A percentile compares a stretch with the other conserved stretches of the same genome.
These are phyloP conservation scores for Percopsis transmontana DNA, from an alignment of 2,113 vertebrate genomes.

Conservation along the genomic window DNA sequence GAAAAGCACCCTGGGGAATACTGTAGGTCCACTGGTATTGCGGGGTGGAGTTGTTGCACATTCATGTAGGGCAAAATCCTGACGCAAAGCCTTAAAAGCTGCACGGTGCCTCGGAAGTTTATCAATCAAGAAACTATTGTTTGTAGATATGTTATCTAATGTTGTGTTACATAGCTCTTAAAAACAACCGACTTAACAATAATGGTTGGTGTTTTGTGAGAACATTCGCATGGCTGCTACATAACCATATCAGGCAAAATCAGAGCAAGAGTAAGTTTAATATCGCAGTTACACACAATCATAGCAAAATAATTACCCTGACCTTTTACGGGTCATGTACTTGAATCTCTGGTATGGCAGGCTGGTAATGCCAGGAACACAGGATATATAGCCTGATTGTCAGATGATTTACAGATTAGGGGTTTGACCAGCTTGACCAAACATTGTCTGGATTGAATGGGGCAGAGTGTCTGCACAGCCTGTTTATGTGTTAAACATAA, in stretches of 20 bases:
- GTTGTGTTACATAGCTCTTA: not conserved
- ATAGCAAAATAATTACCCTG: not conserved
- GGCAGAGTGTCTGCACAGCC: too few relatives aligned
- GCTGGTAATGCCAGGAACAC: too few relatives aligned
- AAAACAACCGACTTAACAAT: not conserved
- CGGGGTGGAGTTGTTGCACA: not conserved
- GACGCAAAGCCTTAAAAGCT: conserved; percentile 16
- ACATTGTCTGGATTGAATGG: too few relatives aligned
- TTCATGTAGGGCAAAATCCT: conserved; percentile 3
- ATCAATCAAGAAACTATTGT: conserved; percentile 36
- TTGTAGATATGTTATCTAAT: conserved; percentile 10
- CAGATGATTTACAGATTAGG: too few relatives aligned
- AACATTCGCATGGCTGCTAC: not conserved
- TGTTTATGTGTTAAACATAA: too few relatives aligned
- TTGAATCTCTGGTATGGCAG: too few relatives aligned
- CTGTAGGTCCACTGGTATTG: not conserved
- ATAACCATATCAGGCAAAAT: not conserved
- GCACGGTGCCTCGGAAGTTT: conserved; percentile 23
- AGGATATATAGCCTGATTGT: too few relatives aligned
- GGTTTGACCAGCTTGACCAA: too few relatives aligned
- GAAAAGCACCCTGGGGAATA: conserved; percentile 17
- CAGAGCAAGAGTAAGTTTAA: not conserved
- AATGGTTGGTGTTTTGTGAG: not conserved
- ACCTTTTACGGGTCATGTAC: not conserved
- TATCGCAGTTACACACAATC: not conserved